These are phyloP conservation scores for Drosophila nikananu DNA, from an alignment of 1,140 invertebrate species.

Conservation along the genomic window DNA sequence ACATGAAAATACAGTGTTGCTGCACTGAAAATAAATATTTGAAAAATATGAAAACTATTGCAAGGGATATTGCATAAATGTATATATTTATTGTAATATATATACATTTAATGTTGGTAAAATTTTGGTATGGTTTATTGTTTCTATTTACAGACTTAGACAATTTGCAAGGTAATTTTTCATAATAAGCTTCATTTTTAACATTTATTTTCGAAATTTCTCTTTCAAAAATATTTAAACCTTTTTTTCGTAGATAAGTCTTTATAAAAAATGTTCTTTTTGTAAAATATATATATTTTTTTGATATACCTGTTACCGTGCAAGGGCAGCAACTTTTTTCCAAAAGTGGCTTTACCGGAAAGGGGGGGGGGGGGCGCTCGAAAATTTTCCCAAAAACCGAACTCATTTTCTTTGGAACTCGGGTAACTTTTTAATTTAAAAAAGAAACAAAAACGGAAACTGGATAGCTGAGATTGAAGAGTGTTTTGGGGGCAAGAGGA, in stretches of 20 bases:
- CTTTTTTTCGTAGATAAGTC: no score
- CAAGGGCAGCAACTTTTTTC: slow-evolving; percentile 7
- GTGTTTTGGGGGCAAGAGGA: neutral
- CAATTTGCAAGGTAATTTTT: no score
- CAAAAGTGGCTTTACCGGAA: neutral
- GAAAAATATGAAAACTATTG: neutral
- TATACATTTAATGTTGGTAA: neutral
- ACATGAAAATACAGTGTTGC: slow-evolving; percentile 31
- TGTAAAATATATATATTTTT: neutral
- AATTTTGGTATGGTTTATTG: no score
- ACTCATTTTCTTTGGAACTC: slow-evolving; percentile 37
- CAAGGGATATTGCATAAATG: no score
- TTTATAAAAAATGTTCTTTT: neutral
- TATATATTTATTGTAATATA: neutral
- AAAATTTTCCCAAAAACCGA: slow-evolving; percentile 29
- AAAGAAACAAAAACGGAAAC: slow-evolving; percentile 40
- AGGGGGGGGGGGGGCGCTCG: neutral
- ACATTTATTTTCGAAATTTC: no score
- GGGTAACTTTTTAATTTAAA: slow-evolving; percentile 75
- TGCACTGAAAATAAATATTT: neutral
- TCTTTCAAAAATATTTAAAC: no score
- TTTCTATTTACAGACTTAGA: no score
- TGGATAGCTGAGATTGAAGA: slow-evolving; percentile 15
- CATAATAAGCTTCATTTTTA: no score
- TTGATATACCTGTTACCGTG: slow-evolving; percentile 9